Evolutionary conservation across 2,888 invertebrate species (phyloP).

Genomic region (Cheilosia vernalis): DNA sequence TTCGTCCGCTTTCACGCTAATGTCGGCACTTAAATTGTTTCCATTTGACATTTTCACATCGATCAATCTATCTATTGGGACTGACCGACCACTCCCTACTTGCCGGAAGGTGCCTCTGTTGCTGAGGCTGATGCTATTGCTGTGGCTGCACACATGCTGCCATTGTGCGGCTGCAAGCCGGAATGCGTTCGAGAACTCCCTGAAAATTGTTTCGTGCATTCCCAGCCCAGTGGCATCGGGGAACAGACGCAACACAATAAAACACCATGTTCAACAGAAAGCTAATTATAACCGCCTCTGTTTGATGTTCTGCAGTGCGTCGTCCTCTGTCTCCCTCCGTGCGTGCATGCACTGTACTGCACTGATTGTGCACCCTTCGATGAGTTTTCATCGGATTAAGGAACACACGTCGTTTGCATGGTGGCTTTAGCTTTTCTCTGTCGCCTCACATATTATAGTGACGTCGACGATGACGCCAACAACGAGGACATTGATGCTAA

Average conservation of each 20-base stretch:
- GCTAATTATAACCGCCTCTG: conserved; percentile 53
- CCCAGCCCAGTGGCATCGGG: conserved; percentile 4
- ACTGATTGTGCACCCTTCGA: conserved; percentile 6
- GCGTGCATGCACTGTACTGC: too few species aligned
- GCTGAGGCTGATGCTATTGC: background rate
- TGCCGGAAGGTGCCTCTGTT: conserved; percentile 45
- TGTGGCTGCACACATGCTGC: background rate
- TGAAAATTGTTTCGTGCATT: conserved; percentile 29
- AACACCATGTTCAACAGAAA: conserved; percentile 15
- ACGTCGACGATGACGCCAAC: conserved; percentile 10
- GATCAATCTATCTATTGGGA: conserved; percentile 51
- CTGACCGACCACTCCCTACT: conserved; percentile 47
- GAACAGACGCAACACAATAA: conserved; percentile 7
- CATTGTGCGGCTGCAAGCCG: background rate
- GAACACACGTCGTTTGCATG: conserved; percentile 9
- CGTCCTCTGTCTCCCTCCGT: background rate
- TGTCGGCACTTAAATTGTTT: conserved; percentile 65
- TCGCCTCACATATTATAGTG: conserved; percentile 8
- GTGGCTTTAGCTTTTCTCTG: conserved; percentile 19
- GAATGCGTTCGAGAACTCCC: conserved; percentile 27
- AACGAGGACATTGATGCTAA: conserved; percentile 5
- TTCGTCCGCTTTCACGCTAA: conserved; percentile 48
- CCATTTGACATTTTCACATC: conserved; percentile 66
- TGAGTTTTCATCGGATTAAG: conserved; percentile 31
- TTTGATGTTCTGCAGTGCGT: conserved; percentile 18